phyloP scores from a whole-genome alignment of 1,140 invertebrate species.

The Luehdorfia chinensis region DNA sequence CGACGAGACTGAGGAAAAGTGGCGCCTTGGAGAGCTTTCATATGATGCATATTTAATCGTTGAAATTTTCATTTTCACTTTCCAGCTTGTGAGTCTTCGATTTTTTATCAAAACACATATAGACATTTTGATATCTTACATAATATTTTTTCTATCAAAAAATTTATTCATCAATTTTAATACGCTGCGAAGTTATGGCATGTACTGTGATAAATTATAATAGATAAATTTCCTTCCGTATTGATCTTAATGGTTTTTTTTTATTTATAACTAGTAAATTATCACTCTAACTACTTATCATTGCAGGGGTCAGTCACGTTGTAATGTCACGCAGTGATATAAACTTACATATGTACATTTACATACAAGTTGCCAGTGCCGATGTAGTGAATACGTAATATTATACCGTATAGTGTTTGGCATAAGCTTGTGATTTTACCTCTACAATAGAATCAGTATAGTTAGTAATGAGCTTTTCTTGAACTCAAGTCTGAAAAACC shows the following conservation, averaged over 20 bases:
- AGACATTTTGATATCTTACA: neutral
- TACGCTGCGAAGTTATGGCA: neutral
- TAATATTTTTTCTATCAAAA: neutral
- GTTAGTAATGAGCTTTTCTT: too few relatives aligned
- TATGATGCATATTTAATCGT: neutral
- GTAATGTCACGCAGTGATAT: neutral
- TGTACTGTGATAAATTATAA: neutral
- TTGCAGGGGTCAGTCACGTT: neutral
- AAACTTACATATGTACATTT: too few relatives aligned
- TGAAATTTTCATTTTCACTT: neutral
- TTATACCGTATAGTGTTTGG: neutral
- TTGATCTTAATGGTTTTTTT: neutral
- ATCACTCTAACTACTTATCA: neutral
- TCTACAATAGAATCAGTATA: too few relatives aligned
- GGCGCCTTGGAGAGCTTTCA: neutral
- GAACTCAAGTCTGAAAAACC: too few relatives aligned
- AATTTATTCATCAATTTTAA: neutral
- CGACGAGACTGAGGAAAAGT: slow-evolving; percentile 11
- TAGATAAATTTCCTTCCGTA: neutral
- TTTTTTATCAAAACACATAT: neutral
- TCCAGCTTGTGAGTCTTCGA: neutral
- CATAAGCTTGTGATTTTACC: neutral
- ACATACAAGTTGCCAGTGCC: neutral
- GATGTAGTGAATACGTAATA: neutral
- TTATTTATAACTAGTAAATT: neutral